These are phyloP conservation scores for Toxotes jaculatrix DNA, from an alignment of 2,113 vertebrate genomes.

Conservation along the genomic window DNA sequence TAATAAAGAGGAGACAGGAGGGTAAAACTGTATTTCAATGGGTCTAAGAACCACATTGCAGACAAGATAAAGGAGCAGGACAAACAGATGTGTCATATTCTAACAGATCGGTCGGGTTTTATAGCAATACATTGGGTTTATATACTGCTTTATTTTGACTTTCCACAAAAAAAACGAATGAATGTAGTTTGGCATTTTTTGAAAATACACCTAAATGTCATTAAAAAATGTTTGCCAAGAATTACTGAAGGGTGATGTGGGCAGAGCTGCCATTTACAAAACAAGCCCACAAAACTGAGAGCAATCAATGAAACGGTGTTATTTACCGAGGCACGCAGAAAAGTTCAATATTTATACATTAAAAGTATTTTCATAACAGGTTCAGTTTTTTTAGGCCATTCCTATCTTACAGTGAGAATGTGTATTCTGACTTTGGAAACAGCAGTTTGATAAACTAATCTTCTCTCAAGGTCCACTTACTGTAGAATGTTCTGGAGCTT, in stretches of 20 bases:
- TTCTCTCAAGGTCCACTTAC: neutral
- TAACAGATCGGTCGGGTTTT: neutral
- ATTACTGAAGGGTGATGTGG: no score
- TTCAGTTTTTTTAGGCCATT: no score
- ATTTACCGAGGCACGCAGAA: neutral
- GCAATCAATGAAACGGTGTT: neutral
- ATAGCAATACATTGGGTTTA: neutral
- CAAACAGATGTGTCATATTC: neutral
- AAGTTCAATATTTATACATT: no score
- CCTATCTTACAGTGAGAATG: no score
- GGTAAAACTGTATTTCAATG: neutral
- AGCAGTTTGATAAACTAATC: neutral
- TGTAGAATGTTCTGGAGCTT: neutral
- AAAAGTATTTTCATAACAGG: no score
- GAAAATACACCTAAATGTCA: no score
- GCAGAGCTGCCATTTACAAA: neutral
- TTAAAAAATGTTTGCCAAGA: no score
- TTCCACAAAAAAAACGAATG: no score
- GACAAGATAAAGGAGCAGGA: no score
- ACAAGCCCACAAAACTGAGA: neutral
- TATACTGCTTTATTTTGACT: no score
- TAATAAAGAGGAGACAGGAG: neutral
- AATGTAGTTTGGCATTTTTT: no score
- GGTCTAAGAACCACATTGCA: neutral
- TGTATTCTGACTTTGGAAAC: neutral